Conservation (phyloP, 2,888 invertebrate species). For the Drosophila infuscata region DNA sequence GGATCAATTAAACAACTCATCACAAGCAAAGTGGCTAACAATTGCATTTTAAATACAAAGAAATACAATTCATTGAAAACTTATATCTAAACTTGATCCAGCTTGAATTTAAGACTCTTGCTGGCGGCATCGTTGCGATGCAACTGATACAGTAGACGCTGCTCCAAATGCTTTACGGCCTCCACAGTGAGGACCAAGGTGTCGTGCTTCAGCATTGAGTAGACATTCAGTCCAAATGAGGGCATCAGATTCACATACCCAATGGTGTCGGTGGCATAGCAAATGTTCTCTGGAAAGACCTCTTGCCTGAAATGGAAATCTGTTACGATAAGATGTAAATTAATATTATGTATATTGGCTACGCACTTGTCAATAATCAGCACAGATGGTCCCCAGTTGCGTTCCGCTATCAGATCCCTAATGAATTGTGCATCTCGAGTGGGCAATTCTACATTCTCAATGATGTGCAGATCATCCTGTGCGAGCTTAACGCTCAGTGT, state of each 20-base stretch:
- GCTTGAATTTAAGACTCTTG: conserved; percentile 86
- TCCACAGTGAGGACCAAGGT: conserved; percentile 94
- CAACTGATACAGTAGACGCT: conserved; percentile 89
- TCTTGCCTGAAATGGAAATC: conserved; percentile 89
- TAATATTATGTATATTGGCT: neutral
- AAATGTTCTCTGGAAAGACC: conserved; percentile 94
- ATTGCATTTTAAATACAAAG: conserved; percentile 46
- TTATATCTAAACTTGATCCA: conserved; percentile 86
- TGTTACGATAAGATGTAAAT: neutral
- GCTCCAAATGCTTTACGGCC: conserved; percentile 94
- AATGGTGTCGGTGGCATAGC: conserved; percentile 91
- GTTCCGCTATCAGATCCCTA: conserved; percentile 91
- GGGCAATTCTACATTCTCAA: conserved; percentile 94
- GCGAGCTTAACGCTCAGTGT: conserved; percentile 96
- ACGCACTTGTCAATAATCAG: conserved; percentile 96
- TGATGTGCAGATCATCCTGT: conserved; percentile 97
- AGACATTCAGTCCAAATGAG: conserved; percentile 97
- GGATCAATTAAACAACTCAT: conserved; percentile 2
- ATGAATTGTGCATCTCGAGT: conserved; percentile 92
- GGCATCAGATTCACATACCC: conserved; percentile 97
- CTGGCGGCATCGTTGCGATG: conserved; percentile 87
- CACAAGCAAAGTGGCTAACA: conserved; percentile 21
- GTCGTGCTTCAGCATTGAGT: conserved; percentile 98
- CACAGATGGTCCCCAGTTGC: conserved; percentile 98
- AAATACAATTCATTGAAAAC: conserved; percentile 73